A percentile compares a stretch with the other conserved stretches of the same genome.
Evolutionary conservation across 2,888 invertebrate species (phyloP).

Genomic region (Aporophyla lueneburgensis): DNA sequence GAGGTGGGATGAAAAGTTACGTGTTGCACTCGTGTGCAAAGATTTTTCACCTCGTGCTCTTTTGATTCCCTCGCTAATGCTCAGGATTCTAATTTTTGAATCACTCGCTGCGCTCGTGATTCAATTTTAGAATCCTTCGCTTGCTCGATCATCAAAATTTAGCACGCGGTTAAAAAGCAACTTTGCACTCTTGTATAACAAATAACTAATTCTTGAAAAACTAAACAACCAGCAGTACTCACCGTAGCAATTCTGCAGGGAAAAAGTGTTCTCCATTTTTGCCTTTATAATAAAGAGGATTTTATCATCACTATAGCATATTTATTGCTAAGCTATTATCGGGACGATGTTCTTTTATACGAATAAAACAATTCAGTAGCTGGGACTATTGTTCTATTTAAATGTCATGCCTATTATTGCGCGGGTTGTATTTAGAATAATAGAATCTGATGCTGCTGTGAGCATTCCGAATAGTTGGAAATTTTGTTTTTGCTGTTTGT

Average conservation of each 20-base stretch:
- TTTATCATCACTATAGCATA: background rate
- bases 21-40: too few species aligned
- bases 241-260: too few species aligned
- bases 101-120: too few species aligned
- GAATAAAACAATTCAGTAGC: conserved; percentile 9
- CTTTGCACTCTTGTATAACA: too few species aligned
- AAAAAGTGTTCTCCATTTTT: background rate
- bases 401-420: conserved; percentile 13
- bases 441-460: conserved; percentile 8
- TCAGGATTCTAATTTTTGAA: too few species aligned
- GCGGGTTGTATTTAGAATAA: conserved; percentile 35
- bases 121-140: too few species aligned
- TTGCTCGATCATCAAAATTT: too few species aligned
- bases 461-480: background rate
- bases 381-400: conserved; percentile 26
- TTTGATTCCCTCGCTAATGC: too few species aligned
- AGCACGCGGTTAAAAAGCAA: too few species aligned
- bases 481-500: background rate
- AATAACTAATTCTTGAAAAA: too few species aligned
- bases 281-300: background rate
- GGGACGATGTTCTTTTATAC: background rate
- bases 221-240: background rate
- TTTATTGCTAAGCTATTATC: background rate
- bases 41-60: too few species aligned
- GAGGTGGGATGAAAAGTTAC: too few species aligned